Base-by-base conservation (phyloP, 2,797 vertebrate species). In the Siniperca undulata region DNA sequence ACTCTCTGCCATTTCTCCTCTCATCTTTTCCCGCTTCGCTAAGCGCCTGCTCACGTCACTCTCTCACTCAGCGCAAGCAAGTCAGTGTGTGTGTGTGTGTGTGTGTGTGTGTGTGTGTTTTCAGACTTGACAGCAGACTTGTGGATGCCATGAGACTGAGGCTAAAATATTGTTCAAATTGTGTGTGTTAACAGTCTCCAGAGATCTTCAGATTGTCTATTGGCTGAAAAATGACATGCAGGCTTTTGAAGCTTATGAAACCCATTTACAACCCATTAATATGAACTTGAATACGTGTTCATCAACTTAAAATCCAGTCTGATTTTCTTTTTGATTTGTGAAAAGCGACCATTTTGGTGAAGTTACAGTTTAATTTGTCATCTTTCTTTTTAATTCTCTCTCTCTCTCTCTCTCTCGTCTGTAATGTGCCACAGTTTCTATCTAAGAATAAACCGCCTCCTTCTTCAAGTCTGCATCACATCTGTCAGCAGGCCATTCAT, bases 401-500 rank as follows among this genome's bases (percentile, higher is more conserved):
- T 42, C 40, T 12, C 40, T 42, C 53, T 42, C 60, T 64, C 22
- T 22, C 50, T 24, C 19, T 30, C 38, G 58, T 71, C 48, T 77
- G 58, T 73, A 44, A 69, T n/a, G 42, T 42, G 71, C 65, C 17
- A 38, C 30, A 12, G 17, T 74, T 69, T 78, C 72, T 40, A 3
- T 80, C 62, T 61, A 36, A 24, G 64, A 74, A 75, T 30, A 78
- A 78, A 81, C 44, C n/a, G 58, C 42, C 64, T 75, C 70, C 50
- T 58, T 79, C 19, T 11, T 82, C 68, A 77, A 17, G 73, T 14
- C 76, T 30, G 65, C 71, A 42, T 82, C 71, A 36, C 86, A 69
- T 81, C 65, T 75, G 77, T 87, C 87, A 83, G 68, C 36, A 4
- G 46, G 78, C 58, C 68, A 53, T 71, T 81, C 56, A 68, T 86